These are phyloP conservation scores for Champsocephalus gunnari DNA, from an alignment of 2,797 vertebrate species.

Conservation along the genomic window DNA sequence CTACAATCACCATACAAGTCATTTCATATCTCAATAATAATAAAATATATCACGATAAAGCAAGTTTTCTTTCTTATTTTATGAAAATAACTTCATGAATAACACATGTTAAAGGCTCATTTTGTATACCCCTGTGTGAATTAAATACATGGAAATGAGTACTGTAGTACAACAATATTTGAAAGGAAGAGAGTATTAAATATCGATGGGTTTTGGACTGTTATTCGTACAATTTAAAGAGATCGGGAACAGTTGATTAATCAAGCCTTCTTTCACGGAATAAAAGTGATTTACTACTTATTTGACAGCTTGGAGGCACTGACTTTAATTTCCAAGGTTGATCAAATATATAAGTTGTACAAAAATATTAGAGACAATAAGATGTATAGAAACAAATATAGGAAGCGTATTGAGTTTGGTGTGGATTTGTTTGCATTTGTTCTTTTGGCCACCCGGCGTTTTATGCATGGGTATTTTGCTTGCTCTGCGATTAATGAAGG, in stretches of 20 bases:
- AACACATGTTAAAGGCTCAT: too few relatives aligned
- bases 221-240: neutral
- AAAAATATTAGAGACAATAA: neutral
- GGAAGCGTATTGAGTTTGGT: constrained; percentile 1
- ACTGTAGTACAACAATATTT: too few relatives aligned
- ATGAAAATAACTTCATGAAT: too few relatives aligned
- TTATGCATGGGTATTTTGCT: constrained; percentile 33
- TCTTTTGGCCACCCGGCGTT: constrained; percentile 17
- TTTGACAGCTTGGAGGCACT: neutral
- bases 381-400: neutral
- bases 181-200: neutral
- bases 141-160: too few relatives aligned
- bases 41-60: too few relatives aligned
- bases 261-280: neutral
- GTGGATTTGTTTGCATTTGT: neutral
- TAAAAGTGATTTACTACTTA: neutral
- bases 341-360: neutral
- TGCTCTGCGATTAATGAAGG: constrained; percentile 28
- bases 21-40: too few relatives aligned
- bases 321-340: neutral
- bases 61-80: too few relatives aligned
- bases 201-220: neutral
- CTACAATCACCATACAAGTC: too few relatives aligned
- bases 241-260: neutral
- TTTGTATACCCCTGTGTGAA: too few relatives aligned